These are phyloP conservation scores for Microcebus jonahi DNA, from an alignment of 2,113 vertebrate genomes.

Conservation along the genomic window DNA sequence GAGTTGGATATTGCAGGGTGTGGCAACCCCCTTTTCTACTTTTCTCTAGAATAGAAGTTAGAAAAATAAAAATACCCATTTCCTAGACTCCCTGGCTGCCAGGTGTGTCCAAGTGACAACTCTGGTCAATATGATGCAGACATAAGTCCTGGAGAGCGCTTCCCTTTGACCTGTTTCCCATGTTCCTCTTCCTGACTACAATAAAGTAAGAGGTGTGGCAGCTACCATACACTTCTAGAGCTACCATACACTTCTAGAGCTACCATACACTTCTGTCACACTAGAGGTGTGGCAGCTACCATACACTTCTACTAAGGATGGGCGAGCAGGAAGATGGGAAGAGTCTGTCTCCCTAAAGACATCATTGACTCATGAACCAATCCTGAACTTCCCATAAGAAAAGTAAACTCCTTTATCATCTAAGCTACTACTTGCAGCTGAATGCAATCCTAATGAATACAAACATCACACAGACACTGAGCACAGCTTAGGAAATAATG, in stretches of 20 bases:
- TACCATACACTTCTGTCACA: no score
- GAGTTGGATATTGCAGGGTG: neutral
- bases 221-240: neutral
- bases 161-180: neutral
- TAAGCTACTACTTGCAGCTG: neutral
- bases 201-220: neutral
- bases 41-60: neutral
- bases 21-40: neutral
- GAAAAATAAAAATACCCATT: neutral
- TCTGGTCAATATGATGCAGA: neutral
- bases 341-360: neutral
- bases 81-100: neutral
- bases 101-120: neutral
- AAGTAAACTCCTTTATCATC: neutral
- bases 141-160: neutral
- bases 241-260: no score
- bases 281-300: neutral
- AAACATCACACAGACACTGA: neutral
- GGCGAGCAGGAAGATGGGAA: neutral
- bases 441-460: neutral
- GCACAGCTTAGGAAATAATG: neutral
- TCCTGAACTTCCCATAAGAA: neutral
- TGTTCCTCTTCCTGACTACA: neutral
- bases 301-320: neutral
- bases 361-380: neutral